Base-by-base conservation (phyloP, 2,888 invertebrate species). In the Lasius platythorax region DNA sequence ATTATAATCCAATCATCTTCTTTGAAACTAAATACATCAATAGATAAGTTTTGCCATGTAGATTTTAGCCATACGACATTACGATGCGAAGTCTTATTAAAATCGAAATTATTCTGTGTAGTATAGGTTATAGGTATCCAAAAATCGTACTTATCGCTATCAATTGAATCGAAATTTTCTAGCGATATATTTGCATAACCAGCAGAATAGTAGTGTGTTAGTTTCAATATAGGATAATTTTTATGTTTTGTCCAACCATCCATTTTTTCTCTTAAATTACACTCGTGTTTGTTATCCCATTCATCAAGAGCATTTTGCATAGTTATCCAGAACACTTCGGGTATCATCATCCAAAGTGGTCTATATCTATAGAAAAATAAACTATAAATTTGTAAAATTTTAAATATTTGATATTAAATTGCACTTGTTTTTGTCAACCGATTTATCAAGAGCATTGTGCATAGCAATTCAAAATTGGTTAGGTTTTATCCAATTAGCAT, bases 121-220 rank as follows among this genome's bases (percentile, higher is more conserved):
- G 91, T 89, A 50, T 90, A 92, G 28, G 89, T 92, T 46, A 94
- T 88, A 12, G 94, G 94, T 53, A 94, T 92, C 92, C 92, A 93
- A 78, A 86, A 87, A 56, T 1, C 30, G 30, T 33, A 33, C 30
- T 33, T 37, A 37, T 33, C 28, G 4, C 28, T 2, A 9, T 58
- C 40, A 5, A 28, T 40, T 28, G 28, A 12, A 11, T 5, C 3
- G 30, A 18, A 68, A 50, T 50, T 18, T 72, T 83, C 30, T 33
- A 50, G 68, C 11, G 43, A 23, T 6, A 84, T 12, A 82, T 50
- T 33, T n/a, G 66, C 56, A 15, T 53, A 50, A 8, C 85, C 86
- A 37, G 56, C 46, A 30, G 85, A 86, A 84, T 37, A 30, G 3
- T 87, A 76, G 81, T 83, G 79, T 4, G 43, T 75, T 2, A 87